Evolutionary conservation across 2,888 invertebrate species (phyloP).

Genomic region (Phyto melanocephala): DNA sequence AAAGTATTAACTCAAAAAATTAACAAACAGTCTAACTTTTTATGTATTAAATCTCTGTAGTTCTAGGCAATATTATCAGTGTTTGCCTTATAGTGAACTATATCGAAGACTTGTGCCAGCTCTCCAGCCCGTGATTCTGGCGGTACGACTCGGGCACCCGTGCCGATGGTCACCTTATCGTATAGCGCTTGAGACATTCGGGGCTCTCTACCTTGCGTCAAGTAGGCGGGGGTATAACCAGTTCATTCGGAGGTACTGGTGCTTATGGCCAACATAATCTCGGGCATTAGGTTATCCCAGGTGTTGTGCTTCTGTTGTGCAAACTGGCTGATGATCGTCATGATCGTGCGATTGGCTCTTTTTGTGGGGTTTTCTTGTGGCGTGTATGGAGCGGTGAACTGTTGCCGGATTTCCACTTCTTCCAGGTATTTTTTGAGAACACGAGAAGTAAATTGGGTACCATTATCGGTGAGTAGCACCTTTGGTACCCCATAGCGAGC

Average conservation of each 20-base stretch:
- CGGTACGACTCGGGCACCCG: too few relatives aligned
- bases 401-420: background rate
- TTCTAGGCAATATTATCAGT: too few relatives aligned
- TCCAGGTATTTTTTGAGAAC: background rate
- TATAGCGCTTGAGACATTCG: too few relatives aligned
- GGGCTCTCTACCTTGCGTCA: too few relatives aligned
- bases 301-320: background rate
- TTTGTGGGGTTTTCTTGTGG: conserved; percentile 15
- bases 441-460: background rate
- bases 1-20: too few relatives aligned
- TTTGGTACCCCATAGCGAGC: background rate
- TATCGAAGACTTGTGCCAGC: too few relatives aligned
- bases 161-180: too few relatives aligned
- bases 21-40: too few relatives aligned
- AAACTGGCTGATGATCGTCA: background rate
- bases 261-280: background rate
- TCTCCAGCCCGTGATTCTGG: too few relatives aligned
- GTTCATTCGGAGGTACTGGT: background rate
- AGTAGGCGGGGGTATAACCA: background rate
- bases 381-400: background rate
- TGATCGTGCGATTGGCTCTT: background rate
- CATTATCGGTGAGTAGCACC: background rate
- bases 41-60: too few relatives aligned
- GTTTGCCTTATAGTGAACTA: too few relatives aligned
- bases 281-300: background rate